Base-by-base conservation (phyloP, 2,797 vertebrate species). In the Avahi laniger region DNA sequence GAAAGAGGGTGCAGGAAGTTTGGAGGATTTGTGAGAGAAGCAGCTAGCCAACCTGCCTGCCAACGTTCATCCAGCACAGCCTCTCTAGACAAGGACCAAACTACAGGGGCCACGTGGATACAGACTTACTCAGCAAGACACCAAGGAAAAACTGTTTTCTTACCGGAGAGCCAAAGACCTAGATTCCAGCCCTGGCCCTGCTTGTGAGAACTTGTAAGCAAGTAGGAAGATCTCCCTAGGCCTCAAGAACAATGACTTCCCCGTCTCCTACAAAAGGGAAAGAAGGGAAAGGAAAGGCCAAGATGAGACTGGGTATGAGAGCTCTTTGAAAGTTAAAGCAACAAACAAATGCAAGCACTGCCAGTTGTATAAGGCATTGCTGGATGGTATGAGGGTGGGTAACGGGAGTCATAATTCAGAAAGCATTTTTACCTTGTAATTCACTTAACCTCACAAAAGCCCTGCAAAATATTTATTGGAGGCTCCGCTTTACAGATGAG, bases 331-430 rank as follows among this genome's bases (percentile, higher is more conserved):
- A 50, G 9, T 57, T 73, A 46, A 61, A 94, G 13, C 41, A 8
- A 15, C 43, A 15, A 69, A 43, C 38, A 41, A 65, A 6, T 3
- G 1, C 9, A 50, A 82, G 26, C 28, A 7, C 14, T 2, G 17
- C 38, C 75, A 4, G 72, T 2, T n/a, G 18, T 2, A 46, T 1
- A 4, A 35, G 5, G 48, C 30, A 0, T 1, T 54, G 38, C 43
- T 13, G 69, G 72, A 13, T 38, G 69, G 57, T 33, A 22, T 0
- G 5, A 18, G 63, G 6, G 5, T 75, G 2, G 2, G 28, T 12
- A 18, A 54, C 11, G 54, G 30, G 22, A 87, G 57, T 41, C 46
- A 4, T 38, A 48, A 75, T 26, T 22, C 26, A 46, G 4, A 59
- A 94, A 76, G 50, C 20, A 41, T 8, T 76, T 67, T 54, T 9